Base-by-base conservation (phyloP, 2,113 vertebrate species). In the Pachycephala philippinensis region DNA sequence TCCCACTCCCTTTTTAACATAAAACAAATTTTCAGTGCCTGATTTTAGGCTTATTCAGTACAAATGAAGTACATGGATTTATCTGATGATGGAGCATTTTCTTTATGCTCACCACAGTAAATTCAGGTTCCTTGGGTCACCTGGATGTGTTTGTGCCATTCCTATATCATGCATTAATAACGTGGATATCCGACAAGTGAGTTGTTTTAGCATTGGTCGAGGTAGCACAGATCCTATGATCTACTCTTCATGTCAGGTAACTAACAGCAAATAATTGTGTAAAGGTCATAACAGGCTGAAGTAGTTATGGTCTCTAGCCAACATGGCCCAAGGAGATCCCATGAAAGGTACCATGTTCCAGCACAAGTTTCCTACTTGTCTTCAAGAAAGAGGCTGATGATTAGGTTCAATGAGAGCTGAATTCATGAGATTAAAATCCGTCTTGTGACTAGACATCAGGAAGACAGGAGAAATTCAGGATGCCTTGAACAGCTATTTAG, bases 141-240 rank as follows among this genome's bases (percentile, higher is more conserved):
- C 26, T 66, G 13, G 17, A 44, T 49, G 2, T 65, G 17, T 47
- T 49, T 52, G 10, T 61, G n/a, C 5, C 5, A 1, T 86, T 83
- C 23, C 15, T 54, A 31, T 13, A 52, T 6, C 21, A 17, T n/a
- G 1, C 22, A 21, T 53, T 72, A 74, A 21, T 28, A 50, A 15
- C 0, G 0, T 9, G 13, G 8, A 44, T 31, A 14, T 49, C n/a
- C 0, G 2, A 10, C 3, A 37, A 53, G 10, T 31, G 21, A 60
- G 31, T 1, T 35, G 28, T 7, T 61, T 77, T 66, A 10, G 23
- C 18, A 27, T 21, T 52, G 44, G 9, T 6, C 52, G 56, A 78
- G 15, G 35, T 50, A 91, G 50, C 42, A 87, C 7, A 35, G 11
- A 52, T 59, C 27, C 53, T 33, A 5, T 13, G 10, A 68, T 26